These are phyloP conservation scores for Syrrhaptes paradoxus DNA, from an alignment of 2,113 vertebrate species.

Conservation along the genomic window DNA sequence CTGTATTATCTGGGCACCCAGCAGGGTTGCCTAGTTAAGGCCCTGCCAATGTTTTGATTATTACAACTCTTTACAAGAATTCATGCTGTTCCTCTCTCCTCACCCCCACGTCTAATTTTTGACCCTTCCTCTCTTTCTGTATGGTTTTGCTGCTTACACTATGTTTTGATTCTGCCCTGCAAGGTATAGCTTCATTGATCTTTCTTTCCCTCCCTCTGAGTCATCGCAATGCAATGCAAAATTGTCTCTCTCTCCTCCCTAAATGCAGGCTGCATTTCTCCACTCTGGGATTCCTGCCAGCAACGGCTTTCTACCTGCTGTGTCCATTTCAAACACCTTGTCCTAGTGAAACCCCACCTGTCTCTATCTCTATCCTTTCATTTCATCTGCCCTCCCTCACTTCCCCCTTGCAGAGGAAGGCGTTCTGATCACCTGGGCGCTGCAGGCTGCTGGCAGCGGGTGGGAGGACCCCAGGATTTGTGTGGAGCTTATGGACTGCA, in stretches of 20 bases:
- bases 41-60: constrained; percentile 49
- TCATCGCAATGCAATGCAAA: background rate
- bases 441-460: background rate
- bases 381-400: background rate
- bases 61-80: constrained; percentile 29
- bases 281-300: background rate
- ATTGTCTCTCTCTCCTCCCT: background rate
- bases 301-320: background rate
- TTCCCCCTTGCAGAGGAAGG: background rate
- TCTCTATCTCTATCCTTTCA: background rate
- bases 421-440: background rate
- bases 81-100: constrained; percentile 39
- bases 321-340: background rate
- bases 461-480: background rate
- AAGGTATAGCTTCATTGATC: background rate
- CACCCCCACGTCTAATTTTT: background rate
- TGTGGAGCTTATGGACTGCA: background rate
- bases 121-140: constrained; percentile 3
- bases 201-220: background rate
- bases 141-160: background rate
- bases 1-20: constrained; percentile 15
- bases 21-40: constrained; percentile 48
- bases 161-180: background rate
- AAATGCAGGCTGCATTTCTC: accelerated
- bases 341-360: background rate